Evolutionary conservation across 2,888 invertebrate genomes (phyloP).

Genomic region (Agriopis leucophaearia): DNA sequence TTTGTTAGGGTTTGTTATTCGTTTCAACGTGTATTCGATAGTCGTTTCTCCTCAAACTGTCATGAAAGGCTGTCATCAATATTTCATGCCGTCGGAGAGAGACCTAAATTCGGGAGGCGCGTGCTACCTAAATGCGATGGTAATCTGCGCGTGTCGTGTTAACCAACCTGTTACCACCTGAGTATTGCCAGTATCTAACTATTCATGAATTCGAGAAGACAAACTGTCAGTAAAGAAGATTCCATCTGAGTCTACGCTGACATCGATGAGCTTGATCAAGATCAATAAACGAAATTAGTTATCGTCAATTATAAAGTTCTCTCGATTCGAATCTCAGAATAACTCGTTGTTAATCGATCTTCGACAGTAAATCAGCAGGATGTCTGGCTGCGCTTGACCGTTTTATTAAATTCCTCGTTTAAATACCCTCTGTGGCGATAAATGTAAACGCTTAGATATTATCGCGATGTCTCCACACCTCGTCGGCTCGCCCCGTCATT

Average conservation of each 20-base stretch:
- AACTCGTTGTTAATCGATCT: constrained; percentile 32
- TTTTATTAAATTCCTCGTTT: constrained; percentile 79
- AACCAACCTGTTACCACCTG: constrained; percentile 24
- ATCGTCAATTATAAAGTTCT: not conserved
- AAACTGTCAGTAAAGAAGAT: constrained; percentile 17
- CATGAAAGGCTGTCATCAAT: constrained; percentile 59
- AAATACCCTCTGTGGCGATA: constrained; percentile 71
- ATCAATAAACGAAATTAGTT: constrained; percentile 1
- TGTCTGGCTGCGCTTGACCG: constrained; percentile 58
- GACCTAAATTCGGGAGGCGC: constrained; percentile 59
- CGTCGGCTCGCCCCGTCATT: constrained; percentile 62
- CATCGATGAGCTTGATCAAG: not conserved
- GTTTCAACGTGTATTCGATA: constrained; percentile 19
- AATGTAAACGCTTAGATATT: constrained; percentile 73
- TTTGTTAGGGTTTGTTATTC: constrained; percentile 2
- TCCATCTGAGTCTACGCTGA: not conserved
- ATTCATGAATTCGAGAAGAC: constrained; percentile 8
- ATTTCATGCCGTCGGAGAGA: constrained; percentile 62
- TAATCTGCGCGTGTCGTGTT: constrained; percentile 51
- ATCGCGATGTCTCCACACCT: constrained; percentile 79
- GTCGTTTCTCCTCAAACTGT: constrained; percentile 33
- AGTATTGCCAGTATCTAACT: constrained; percentile 3
- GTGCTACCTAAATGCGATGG: constrained; percentile 55
- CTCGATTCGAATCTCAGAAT: constrained; percentile 8
- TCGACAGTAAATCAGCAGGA: constrained; percentile 65